Conservation (phyloP, 2,113 vertebrate genomes). For the Scytalopus superciliaris region DNA sequence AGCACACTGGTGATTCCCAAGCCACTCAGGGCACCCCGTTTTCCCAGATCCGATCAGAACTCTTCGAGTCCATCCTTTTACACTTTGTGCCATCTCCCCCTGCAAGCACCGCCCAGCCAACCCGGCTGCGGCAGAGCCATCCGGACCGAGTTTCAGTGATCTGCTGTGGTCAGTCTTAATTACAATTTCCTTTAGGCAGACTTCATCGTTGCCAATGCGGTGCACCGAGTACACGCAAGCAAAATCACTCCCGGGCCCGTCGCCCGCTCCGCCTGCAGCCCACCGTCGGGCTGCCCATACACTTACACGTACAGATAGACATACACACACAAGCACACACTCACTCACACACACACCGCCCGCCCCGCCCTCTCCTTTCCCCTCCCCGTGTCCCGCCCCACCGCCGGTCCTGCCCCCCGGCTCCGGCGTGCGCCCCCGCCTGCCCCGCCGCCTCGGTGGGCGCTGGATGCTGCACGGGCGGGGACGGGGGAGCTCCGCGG, state of each 20-base stretch:
- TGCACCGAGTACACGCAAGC: accelerated
- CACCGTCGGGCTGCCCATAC: accelerated
- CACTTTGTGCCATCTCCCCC: accelerated
- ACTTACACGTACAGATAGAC: too few species aligned
- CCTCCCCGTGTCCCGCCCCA: background rate
- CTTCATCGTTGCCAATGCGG: background rate
- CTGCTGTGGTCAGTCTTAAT: accelerated
- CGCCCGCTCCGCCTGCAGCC: background rate
- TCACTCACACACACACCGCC: too few species aligned
- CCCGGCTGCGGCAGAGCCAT: background rate
- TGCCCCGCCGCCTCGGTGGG: background rate
- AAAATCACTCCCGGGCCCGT: accelerated
- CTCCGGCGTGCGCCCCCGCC: background rate
- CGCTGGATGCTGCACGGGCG: background rate
- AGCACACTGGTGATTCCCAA: accelerated
- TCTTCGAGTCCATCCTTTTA: accelerated
- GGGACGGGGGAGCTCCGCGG: background rate
- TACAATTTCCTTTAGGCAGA: background rate
- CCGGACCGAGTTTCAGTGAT: background rate
- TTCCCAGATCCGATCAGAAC: background rate
- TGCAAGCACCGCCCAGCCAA: background rate
- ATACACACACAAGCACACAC: too few species aligned
- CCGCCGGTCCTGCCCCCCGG: background rate
- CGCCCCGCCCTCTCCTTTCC: accelerated
- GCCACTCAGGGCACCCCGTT: too few species aligned